These are phyloP conservation scores for Chirona hameri DNA, from an alignment of 2,888 invertebrate species.

Conservation along the genomic window DNA sequence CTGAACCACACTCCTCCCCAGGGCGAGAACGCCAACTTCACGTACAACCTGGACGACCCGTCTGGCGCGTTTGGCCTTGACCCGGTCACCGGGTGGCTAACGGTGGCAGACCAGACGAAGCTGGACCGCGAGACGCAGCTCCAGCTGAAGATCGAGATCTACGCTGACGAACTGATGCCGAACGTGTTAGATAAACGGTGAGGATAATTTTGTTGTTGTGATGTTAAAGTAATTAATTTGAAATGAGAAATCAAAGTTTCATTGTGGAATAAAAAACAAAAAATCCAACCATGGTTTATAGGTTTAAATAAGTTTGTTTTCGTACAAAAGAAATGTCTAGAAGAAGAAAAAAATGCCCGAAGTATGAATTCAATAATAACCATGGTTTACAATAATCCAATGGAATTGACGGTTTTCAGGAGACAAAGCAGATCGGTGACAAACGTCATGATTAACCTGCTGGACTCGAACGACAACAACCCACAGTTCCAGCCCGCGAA, in stretches of 20 bases:
- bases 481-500: conserved; percentile 80
- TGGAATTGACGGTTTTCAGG: neutral
- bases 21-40: conserved; percentile 82
- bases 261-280: too few species aligned
- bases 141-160: neutral
- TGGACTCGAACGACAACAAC: conserved; percentile 88
- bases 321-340: too few species aligned
- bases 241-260: too few species aligned
- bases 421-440: neutral
- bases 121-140: conserved; percentile 64
- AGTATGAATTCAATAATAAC: neutral
- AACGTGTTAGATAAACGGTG: neutral
- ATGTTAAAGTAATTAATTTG: too few species aligned
- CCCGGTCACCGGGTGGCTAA: conserved; percentile 66
- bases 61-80: conserved; percentile 47
- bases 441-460: conserved; percentile 56
- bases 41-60: too few species aligned
- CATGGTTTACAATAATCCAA: neutral
- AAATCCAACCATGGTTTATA: too few species aligned
- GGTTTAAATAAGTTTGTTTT: too few species aligned
- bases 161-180: neutral
- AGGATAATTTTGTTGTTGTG: too few species aligned
- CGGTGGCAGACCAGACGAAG: conserved; percentile 68
- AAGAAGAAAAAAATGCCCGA: too few species aligned
- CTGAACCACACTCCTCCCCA: conserved; percentile 42